Conservation (phyloP, 2,113 vertebrate genomes). For the Camelus dromedarius region DNA sequence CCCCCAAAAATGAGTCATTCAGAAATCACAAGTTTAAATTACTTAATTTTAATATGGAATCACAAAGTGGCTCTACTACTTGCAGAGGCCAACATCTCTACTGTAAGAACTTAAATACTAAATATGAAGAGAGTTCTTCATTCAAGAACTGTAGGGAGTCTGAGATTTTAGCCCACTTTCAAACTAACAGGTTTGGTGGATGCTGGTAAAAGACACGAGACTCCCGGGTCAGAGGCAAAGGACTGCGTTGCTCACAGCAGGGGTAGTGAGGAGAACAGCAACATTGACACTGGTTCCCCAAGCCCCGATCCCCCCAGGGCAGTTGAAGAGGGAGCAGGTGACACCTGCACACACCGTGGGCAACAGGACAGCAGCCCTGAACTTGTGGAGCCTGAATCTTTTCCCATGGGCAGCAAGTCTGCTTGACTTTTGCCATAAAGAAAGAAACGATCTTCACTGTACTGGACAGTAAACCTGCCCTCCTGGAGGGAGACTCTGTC, state of each 20-base stretch:
- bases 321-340: too few relatives aligned
- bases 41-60: neutral
- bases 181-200: neutral
- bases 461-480: neutral
- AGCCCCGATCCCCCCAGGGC: neutral
- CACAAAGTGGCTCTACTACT: neutral
- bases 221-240: neutral
- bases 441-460: neutral
- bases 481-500: neutral
- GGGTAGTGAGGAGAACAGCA: neutral
- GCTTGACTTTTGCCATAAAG: neutral
- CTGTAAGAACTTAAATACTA: neutral
- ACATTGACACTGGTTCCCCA: neutral
- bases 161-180: neutral
- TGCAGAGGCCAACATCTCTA: neutral
- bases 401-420: neutral
- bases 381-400: neutral
- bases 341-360: accelerated
- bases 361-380: neutral
- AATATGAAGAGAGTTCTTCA: neutral
- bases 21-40: neutral
- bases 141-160: neutral
- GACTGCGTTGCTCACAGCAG: neutral
- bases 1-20: too few relatives aligned
- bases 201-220: neutral